Base-by-base conservation (phyloP, 2,113 vertebrate genomes). In the Daphoenositta chrysoptera region DNA sequence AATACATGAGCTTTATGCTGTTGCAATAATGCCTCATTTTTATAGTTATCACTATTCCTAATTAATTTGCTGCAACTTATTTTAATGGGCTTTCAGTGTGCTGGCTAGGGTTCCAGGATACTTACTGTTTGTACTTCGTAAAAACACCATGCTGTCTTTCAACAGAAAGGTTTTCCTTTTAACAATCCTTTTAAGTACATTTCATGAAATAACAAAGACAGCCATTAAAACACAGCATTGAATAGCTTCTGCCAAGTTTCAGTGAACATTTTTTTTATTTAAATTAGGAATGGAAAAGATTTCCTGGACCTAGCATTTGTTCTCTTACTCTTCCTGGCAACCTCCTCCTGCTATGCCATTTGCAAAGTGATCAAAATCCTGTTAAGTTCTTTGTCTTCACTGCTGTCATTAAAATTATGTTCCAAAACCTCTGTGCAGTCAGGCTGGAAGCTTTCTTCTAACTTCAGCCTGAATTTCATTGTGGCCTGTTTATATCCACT, bases 151-250 rank as follows among this genome's bases (percentile, higher is more conserved):
- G 90, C 83, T 93, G 48, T 95, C 93, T 95, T 96, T 96, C 94
- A 97, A 68, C 94, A 96, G 85, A 83, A 93, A 94, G 90, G 85
- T 94, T 94, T 97, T 93, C 56, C 79, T 94, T 94, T 95, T 93
- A 90, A 75, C 76, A 83, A 11, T 92, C 47, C 23, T 91, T 87
- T 94, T 50, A 96, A 95, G 65, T 91, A 60, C n/a, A 79, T 87
- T 93, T 83, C 69, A 93, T 87, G 83, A 87, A 93, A 76, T 68
- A 90, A 90, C 44, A 89, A 94, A 96, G 31, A 72, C 85, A 89
- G 50, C 72, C 69, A 83, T 92, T 94, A 92, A 81, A 91, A 92
- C 68, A 78, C 68, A 86, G 76, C 24, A 26, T 44, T 71, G 31
- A 89, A 35, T 56, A 83, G 60, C 44, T 90, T 89, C 86, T 90